Conservation (phyloP, 2,888 invertebrate species). For the Terebella lapidaria region DNA sequence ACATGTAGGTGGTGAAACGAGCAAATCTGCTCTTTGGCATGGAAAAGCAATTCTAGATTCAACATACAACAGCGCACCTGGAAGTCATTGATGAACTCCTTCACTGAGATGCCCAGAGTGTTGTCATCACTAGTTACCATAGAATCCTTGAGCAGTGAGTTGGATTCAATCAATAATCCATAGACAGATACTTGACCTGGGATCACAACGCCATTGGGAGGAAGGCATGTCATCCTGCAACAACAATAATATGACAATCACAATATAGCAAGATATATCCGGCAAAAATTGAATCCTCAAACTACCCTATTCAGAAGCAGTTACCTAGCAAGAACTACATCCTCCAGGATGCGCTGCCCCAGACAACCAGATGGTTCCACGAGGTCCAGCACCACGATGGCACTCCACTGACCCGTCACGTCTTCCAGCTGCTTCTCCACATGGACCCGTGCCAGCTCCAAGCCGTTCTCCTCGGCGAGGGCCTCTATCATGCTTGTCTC, state of each 20-base stretch:
- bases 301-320: neutral
- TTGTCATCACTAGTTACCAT: slow-evolving; percentile 32
- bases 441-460: neutral
- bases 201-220: slow-evolving; percentile 26
- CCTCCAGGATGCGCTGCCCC: slow-evolving; percentile 26
- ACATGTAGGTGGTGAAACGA: too few species aligned
- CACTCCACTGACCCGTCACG: slow-evolving; percentile 12
- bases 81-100: slow-evolving; percentile 40
- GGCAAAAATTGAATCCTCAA: neutral
- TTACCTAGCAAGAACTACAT: slow-evolving; percentile 40
- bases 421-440: slow-evolving; percentile 3
- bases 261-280: neutral
- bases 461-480: neutral
- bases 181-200: slow-evolving; percentile 32
- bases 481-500: neutral
- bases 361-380: slow-evolving; percentile 21
- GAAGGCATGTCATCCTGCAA: slow-evolving; percentile 30
- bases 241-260: neutral
- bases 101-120: slow-evolving; percentile 37
- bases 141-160: slow-evolving; percentile 31
- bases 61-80: too few species aligned
- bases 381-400: slow-evolving; percentile 17
- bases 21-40: too few species aligned
- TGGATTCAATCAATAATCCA: slow-evolving; percentile 38
- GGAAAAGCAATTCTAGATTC: too few species aligned